phyloP scores from a whole-genome alignment of 2,113 vertebrate species.

The Xyrauchen texanus region DNA sequence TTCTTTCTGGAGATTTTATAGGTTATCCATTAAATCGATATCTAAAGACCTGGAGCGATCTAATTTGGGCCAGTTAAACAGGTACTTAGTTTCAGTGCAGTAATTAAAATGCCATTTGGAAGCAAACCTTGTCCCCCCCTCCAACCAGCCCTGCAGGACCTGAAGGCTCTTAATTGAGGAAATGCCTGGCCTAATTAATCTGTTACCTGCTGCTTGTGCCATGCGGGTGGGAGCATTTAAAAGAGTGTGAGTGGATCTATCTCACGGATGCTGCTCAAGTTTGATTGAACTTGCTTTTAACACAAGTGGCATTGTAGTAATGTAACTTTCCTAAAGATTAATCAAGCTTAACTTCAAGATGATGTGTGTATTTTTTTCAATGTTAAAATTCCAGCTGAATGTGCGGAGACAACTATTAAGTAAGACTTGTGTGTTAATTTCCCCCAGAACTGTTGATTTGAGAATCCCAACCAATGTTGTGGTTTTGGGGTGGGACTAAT shows the following conservation, averaged over 20 bases:
- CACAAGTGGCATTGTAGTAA: background rate
- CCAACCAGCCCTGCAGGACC: conserved; percentile 49
- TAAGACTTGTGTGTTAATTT: too few species aligned
- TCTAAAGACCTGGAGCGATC: conserved; percentile 59
- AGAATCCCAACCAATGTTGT: too few species aligned
- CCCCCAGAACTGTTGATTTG: too few species aligned
- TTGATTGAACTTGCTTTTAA: conserved; percentile 53
- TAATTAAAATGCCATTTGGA: conserved; percentile 52
- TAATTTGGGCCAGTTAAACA: conserved; percentile 60
- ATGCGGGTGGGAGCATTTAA: conserved; percentile 31
- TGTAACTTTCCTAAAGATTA: background rate
- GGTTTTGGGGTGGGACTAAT: too few species aligned
- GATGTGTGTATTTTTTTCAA: too few species aligned
- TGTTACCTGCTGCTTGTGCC: conserved; percentile 48
- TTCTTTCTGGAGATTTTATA: conserved; percentile 46
- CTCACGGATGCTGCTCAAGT: conserved; percentile 10
- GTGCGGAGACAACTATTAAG: too few species aligned
- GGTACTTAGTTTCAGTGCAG: conserved; percentile 53
- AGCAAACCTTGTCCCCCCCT: conserved; percentile 46
- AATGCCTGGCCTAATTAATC: conserved; percentile 58
- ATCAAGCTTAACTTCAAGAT: background rate
- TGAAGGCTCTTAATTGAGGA: conserved; percentile 57
- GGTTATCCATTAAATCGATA: conserved; percentile 61
- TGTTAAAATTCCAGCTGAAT: too few species aligned
- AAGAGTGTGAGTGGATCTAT: conserved; percentile 29